Conservation (phyloP, 2,888 invertebrate species). For the Carcina quercana region DNA sequence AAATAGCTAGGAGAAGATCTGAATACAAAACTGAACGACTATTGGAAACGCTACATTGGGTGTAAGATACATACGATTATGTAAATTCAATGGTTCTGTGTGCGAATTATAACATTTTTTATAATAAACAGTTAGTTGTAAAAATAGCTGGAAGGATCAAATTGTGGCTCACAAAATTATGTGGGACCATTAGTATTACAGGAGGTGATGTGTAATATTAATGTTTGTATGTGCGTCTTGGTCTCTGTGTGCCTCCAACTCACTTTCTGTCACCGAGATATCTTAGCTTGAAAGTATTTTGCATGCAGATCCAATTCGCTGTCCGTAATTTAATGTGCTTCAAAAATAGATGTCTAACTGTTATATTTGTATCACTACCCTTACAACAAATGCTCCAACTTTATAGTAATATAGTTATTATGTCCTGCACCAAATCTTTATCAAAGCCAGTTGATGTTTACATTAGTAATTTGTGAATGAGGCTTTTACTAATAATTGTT, state of each 20-base stretch:
- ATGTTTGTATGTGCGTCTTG: not conserved
- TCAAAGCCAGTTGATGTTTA: no score
- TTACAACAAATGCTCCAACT: no score
- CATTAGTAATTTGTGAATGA: no score
- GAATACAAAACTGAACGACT: slow-evolving; percentile 12
- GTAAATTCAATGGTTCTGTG: not conserved
- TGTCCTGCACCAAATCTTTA: no score
- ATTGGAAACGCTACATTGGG: not conserved
- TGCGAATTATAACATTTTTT: slow-evolving; percentile 1
- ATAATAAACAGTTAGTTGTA: slow-evolving; percentile 1
- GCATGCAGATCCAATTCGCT: no score
- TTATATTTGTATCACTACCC: no score
- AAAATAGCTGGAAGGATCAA: slow-evolving; percentile 13
- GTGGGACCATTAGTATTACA: slow-evolving; percentile 48
- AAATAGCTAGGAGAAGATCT: slow-evolving; percentile 60
- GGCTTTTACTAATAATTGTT: no score
- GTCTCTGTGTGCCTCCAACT: not conserved
- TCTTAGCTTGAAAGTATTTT: no score
- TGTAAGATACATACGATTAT: slow-evolving; percentile 3
- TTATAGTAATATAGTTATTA: no score
- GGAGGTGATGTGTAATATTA: slow-evolving; percentile 7
- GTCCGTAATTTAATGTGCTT: no score
- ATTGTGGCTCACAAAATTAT: slow-evolving; percentile 39
- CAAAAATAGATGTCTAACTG: no score
- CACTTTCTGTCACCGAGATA: not conserved